phyloP scores from a whole-genome alignment of 2,113 vertebrate genomes.

The Hemicordylus capensis region DNA sequence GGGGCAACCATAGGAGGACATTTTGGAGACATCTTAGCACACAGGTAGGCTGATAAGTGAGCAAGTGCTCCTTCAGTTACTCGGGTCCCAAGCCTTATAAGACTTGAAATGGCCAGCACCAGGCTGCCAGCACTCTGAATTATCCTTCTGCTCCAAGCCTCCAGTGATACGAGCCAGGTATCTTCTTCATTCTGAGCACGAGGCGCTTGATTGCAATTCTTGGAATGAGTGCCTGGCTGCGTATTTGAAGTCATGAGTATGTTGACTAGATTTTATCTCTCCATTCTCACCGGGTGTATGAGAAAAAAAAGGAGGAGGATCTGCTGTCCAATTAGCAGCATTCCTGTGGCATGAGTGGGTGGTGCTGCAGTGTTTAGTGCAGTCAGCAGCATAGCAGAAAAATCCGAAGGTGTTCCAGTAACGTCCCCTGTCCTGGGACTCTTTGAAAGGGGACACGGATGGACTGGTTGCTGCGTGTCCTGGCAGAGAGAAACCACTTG shows the following conservation, averaged over 20 bases:
- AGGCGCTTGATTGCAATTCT: background rate
- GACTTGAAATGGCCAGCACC: too few species aligned
- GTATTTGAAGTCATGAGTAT: background rate
- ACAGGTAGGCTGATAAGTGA: too few species aligned
- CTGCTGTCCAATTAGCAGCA: rapidly evolving
- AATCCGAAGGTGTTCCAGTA: background rate
- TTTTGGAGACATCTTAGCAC: too few species aligned
- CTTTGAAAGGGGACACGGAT: background rate
- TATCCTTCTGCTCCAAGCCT: rapidly evolving
- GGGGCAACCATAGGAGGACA: too few species aligned
- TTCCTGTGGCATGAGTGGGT: constrained; percentile 15
- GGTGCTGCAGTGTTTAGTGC: background rate
- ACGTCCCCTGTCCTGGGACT: background rate
- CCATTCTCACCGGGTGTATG: background rate
- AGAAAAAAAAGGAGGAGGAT: constrained; percentile 28
- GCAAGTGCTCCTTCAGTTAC: too few species aligned
- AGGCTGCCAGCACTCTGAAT: too few species aligned
- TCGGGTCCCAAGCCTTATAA: too few species aligned
- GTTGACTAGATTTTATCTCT: background rate
- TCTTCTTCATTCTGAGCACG: background rate
- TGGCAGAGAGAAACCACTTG: rapidly evolving
- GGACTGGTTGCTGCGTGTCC: background rate
- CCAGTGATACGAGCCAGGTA: background rate
- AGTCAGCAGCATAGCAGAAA: background rate
- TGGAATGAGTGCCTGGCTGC: constrained; percentile 3